These are phyloP conservation scores for Datnioides undecimradiatus DNA, from an alignment of 2,113 vertebrate genomes.

Conservation along the genomic window DNA sequence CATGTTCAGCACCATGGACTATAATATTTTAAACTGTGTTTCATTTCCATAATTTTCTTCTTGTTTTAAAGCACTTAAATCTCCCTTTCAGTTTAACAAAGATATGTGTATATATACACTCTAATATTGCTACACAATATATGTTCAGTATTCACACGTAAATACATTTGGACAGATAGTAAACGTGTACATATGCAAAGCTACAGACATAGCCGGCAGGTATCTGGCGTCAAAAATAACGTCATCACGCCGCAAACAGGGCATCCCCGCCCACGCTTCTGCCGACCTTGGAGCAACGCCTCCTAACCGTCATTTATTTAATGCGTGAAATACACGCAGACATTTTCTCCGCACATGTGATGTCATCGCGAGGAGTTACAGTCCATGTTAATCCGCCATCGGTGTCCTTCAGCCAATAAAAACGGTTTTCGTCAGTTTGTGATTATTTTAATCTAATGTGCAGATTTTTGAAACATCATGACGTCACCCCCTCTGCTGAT, in stretches of 20 bases:
- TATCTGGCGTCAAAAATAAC: constrained; percentile 20
- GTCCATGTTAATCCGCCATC: neutral
- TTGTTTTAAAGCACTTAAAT: too few relatives aligned
- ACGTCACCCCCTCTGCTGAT: constrained; percentile 12
- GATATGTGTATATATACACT: too few relatives aligned
- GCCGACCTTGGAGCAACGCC: constrained; percentile 28
- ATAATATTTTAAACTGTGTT: too few relatives aligned
- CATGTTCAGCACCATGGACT: too few relatives aligned
- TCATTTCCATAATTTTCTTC: too few relatives aligned
- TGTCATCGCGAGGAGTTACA: constrained; percentile 23
- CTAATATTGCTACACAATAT: too few relatives aligned
- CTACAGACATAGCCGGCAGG: too few relatives aligned
- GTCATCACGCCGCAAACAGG: constrained; percentile 15
- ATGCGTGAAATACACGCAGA: neutral
- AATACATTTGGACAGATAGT: too few relatives aligned
- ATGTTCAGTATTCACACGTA: too few relatives aligned
- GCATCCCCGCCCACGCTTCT: neutral
- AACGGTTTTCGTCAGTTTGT: neutral
- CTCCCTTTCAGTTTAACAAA: too few relatives aligned
- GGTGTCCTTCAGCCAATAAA: constrained; percentile 18
- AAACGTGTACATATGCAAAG: too few relatives aligned
- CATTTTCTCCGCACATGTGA: constrained; percentile 1
- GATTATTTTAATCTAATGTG: neutral
- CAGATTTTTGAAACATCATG: neutral
- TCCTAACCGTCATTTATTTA: neutral